These are phyloP conservation scores for Ennomos fuscantarius DNA, from an alignment of 2,888 invertebrate species.

Conservation along the genomic window DNA sequence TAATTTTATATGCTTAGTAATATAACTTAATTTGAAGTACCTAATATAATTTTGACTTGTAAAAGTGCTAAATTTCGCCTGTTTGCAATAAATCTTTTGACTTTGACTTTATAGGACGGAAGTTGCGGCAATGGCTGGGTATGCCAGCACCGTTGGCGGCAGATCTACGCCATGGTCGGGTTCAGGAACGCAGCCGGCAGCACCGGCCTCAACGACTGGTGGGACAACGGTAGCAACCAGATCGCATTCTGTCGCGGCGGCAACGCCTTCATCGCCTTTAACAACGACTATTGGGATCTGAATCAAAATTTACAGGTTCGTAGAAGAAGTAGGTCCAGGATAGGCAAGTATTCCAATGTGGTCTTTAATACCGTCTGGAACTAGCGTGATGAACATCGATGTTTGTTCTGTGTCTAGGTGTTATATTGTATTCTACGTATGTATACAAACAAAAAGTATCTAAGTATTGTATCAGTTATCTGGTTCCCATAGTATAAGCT, in stretches of 20 bases:
- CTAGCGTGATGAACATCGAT: too few relatives aligned
- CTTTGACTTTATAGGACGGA: slow-evolving; percentile 69
- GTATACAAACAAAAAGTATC: too few relatives aligned
- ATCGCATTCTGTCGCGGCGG: slow-evolving; percentile 88
- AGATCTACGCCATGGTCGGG: slow-evolving; percentile 89
- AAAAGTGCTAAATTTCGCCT: too few relatives aligned
- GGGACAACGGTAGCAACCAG: slow-evolving; percentile 90
- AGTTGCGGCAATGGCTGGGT: slow-evolving; percentile 89
- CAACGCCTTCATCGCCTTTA: slow-evolving; percentile 86
- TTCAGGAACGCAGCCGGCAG: slow-evolving; percentile 88
- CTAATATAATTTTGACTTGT: too few relatives aligned
- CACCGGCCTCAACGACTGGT: slow-evolving; percentile 87
- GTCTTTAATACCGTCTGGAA: too few relatives aligned
- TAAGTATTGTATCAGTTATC: too few relatives aligned
- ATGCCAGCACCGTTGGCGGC: slow-evolving; percentile 92
- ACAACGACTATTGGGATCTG: slow-evolving; percentile 81
- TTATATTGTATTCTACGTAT: too few relatives aligned
- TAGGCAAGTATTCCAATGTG: neutral
- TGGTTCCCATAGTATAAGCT: too few relatives aligned
- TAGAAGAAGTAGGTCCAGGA: neutral
- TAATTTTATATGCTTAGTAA: too few relatives aligned
- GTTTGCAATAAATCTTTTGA: too few relatives aligned
- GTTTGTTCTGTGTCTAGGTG: too few relatives aligned
- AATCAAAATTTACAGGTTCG: slow-evolving; percentile 80
- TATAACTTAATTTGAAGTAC: too few relatives aligned